A percentile compares a stretch with the other conserved stretches of the same genome.
These are phyloP conservation scores for Alentia gelatinosa DNA, from an alignment of 2,888 invertebrate species.

Conservation along the genomic window DNA sequence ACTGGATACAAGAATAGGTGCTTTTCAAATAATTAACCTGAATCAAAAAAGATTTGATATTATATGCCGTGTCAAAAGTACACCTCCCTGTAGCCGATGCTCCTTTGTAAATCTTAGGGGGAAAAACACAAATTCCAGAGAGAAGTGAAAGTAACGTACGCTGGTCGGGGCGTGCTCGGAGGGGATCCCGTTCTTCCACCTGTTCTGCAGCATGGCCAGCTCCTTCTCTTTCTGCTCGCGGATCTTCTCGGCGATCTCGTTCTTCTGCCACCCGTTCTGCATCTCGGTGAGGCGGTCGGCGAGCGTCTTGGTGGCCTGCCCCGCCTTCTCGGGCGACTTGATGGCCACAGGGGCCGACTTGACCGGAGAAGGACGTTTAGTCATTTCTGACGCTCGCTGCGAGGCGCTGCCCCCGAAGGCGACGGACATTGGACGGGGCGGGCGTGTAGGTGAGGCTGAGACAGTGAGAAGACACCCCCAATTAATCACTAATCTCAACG, in stretches of 20 bases:
- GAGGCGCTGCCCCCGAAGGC: not conserved
- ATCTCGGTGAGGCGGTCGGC: conserved; percentile 76
- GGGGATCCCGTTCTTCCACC: conserved; percentile 69
- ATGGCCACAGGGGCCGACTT: conserved; percentile 2
- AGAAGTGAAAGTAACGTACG: too few relatives aligned
- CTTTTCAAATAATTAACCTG: too few relatives aligned
- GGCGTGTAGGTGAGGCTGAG: not conserved
- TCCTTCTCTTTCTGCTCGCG: conserved; percentile 78
- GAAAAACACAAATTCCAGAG: too few relatives aligned
- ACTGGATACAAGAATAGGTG: too few relatives aligned
- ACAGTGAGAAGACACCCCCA: too few relatives aligned
- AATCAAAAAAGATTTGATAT: too few relatives aligned
- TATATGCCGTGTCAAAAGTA: too few relatives aligned
- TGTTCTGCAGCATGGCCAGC: conserved; percentile 76
- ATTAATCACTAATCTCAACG: too few relatives aligned
- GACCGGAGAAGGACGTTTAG: not conserved
- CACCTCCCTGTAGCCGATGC: too few relatives aligned
- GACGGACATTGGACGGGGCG: not conserved
- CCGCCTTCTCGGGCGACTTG: conserved; percentile 65
- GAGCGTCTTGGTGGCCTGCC: conserved; percentile 75
- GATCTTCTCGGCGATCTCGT: conserved; percentile 75
- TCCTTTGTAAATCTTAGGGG: too few relatives aligned
- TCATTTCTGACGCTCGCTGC: conserved; percentile 14
- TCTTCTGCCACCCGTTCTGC: conserved; percentile 71
- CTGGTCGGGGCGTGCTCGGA: not conserved